These are phyloP conservation scores for Cariama cristata DNA, from an alignment of 2,113 vertebrate species.

Conservation along the genomic window DNA sequence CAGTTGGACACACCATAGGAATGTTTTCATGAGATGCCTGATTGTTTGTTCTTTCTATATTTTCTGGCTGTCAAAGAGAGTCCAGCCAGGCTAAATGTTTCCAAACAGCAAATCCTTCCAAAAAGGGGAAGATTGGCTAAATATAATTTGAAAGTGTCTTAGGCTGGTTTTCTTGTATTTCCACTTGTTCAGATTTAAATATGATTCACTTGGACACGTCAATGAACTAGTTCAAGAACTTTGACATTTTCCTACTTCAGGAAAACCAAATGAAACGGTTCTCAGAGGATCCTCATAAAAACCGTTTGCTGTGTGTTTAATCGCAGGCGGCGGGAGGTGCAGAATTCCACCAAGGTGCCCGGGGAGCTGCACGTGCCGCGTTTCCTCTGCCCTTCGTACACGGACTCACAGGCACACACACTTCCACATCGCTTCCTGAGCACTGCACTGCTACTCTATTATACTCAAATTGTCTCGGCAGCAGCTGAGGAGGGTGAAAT, in stretches of 20 bases:
- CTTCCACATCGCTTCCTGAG: neutral
- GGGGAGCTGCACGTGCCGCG: neutral
- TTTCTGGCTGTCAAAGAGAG: neutral
- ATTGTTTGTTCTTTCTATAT: neutral
- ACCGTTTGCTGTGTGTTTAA: neutral
- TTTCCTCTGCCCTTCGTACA: conserved; percentile 10
- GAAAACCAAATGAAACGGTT: neutral
- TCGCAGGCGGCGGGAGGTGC: conserved; percentile 1
- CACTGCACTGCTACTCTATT: neutral
- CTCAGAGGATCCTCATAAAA: conserved; percentile 42
- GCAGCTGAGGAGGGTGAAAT: neutral
- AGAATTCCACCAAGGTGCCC: conserved; percentile 28
- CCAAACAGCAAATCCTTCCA: conserved; percentile 36
- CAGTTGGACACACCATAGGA: neutral
- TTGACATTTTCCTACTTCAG: neutral
- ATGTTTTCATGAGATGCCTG: neutral
- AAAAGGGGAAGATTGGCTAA: conserved; percentile 38
- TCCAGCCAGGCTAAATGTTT: neutral
- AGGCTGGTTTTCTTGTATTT: neutral
- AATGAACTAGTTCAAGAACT: neutral
- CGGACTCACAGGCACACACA: neutral
- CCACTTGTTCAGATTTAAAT: neutral
- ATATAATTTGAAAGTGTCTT: neutral
- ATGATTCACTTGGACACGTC: neutral
- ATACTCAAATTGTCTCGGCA: neutral